phyloP scores from a whole-genome alignment of 2,797 vertebrate species.

The Botia kubotai region DNA sequence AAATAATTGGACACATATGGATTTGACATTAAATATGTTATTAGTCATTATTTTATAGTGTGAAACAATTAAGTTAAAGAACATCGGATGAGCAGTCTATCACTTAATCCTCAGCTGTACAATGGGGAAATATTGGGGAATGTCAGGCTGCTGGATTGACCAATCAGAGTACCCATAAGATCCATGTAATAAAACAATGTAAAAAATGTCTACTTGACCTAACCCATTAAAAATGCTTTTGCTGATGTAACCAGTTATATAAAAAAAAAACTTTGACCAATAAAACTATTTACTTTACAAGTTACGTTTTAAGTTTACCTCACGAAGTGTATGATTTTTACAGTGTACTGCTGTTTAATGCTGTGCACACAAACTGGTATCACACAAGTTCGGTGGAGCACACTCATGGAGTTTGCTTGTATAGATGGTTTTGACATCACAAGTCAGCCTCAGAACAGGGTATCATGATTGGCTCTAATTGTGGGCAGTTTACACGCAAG shows the following conservation, averaged over 20 bases:
- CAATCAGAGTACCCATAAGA: background rate
- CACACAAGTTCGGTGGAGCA: background rate
- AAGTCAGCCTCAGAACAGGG: constrained; percentile 10
- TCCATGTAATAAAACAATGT: too few relatives aligned
- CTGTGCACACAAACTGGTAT: constrained; percentile 26
- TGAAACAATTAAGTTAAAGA: background rate
- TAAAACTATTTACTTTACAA: background rate
- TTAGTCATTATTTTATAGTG: background rate
- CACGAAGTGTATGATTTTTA: background rate
- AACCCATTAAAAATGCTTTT: background rate
- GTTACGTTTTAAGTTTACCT: background rate
- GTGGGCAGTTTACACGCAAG: constrained; percentile 39
- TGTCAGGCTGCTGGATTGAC: background rate
- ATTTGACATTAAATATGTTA: background rate
- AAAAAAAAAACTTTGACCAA: background rate
- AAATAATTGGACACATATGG: background rate
- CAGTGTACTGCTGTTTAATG: constrained; percentile 27
- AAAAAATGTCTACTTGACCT: background rate
- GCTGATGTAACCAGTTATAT: background rate
- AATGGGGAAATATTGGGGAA: background rate
- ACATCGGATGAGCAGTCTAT: background rate
- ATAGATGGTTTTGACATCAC: constrained; percentile 45
- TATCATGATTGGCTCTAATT: constrained; percentile 55
- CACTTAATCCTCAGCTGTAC: background rate
- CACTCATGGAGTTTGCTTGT: constrained; percentile 9